Conservation (phyloP, 92 coral and sea anemone species). For the Hydrozoanthus gracilis region DNA sequence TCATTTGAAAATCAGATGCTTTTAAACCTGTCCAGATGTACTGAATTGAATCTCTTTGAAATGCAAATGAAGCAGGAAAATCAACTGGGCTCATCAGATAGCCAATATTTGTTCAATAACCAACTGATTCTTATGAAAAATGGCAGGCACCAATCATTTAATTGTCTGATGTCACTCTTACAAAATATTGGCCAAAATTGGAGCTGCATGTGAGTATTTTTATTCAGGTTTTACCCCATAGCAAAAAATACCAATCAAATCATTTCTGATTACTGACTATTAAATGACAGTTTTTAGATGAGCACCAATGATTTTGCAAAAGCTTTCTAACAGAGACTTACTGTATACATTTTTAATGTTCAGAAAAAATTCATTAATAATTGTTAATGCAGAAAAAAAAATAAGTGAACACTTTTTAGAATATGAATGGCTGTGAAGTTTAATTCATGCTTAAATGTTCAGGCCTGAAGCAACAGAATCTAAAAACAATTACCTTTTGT, state of each 20-base stretch:
- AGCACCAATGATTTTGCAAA: not conserved
- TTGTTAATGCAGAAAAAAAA: not conserved
- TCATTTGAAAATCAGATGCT: not conserved
- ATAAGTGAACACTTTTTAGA: not conserved
- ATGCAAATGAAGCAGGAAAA: conserved; percentile 29
- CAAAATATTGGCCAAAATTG: not conserved
- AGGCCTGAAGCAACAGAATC: not conserved
- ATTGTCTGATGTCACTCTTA: not conserved
- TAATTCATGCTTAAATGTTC: no score
- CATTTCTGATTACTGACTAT: not conserved
- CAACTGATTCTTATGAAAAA: conserved; percentile 26
- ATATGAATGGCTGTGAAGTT: not conserved
- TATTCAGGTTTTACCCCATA: not conserved
- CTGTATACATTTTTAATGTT: not conserved
- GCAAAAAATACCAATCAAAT: conserved; percentile 17
- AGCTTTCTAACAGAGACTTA: not conserved
- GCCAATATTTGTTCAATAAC: conserved; percentile 29
- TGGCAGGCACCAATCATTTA: conserved; percentile 23
- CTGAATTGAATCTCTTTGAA: not conserved
- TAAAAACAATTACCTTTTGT: not conserved
- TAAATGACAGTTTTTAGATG: not conserved
- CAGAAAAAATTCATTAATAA: not conserved
- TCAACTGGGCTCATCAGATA: not conserved
- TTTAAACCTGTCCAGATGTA: not conserved
- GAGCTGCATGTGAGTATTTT: not conserved